phyloP scores from a whole-genome alignment of 2,113 vertebrate genomes.

The Pungitius pungitius region DNA sequence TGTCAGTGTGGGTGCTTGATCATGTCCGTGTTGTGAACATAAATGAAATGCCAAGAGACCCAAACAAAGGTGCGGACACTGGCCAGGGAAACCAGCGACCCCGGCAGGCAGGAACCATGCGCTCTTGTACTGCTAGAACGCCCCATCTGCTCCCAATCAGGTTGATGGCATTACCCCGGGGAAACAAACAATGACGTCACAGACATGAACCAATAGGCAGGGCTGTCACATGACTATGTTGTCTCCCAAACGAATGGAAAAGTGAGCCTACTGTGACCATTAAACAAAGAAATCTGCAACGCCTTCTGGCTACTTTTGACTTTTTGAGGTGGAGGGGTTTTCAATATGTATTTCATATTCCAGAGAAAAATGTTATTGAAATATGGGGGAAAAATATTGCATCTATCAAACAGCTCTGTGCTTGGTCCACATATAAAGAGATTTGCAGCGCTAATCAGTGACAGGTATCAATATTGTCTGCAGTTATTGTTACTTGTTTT shows the following conservation, averaged over 20 bases:
- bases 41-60: too few relatives aligned
- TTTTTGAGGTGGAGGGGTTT: slow-evolving; percentile 18
- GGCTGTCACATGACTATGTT: too few relatives aligned
- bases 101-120: too few relatives aligned
- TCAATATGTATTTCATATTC: slow-evolving; percentile 37
- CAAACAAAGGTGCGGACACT: too few relatives aligned
- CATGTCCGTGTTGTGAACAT: too few relatives aligned
- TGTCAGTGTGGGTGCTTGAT: too few relatives aligned
- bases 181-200: too few relatives aligned
- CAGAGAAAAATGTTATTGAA: slow-evolving; percentile 16
- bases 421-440: background rate
- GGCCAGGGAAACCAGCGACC: too few relatives aligned
- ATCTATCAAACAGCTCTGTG: background rate
- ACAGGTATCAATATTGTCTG: background rate
- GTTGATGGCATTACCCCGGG: too few relatives aligned
- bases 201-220: too few relatives aligned
- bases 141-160: too few relatives aligned
- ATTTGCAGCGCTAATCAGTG: background rate
- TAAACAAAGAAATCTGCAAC: slow-evolving; percentile 49
- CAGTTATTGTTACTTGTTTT: background rate
- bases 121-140: too few relatives aligned
- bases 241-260: slow-evolving; percentile 25
- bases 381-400: background rate
- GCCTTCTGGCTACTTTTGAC: slow-evolving; percentile 40
- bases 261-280: slow-evolving; percentile 54